Conservation (phyloP, 2,888 invertebrate species). For the Pristionchus entomophagus region DNA sequence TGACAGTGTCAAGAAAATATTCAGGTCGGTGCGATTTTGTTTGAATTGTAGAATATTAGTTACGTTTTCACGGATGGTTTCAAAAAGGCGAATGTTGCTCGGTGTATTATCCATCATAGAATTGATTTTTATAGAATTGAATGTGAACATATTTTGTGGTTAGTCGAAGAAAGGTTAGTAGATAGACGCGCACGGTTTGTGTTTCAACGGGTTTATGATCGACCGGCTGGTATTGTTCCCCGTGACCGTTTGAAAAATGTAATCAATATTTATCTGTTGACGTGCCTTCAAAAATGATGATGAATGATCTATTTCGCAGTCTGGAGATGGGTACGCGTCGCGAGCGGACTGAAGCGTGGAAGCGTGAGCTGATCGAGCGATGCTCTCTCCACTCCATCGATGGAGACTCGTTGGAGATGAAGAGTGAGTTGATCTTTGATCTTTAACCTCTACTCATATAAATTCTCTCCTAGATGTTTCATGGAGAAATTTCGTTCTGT, state of each 20-base stretch:
- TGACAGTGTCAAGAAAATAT: conserved; percentile 71
- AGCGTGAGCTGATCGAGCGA: conserved; percentile 62
- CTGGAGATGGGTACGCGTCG: conserved; percentile 69
- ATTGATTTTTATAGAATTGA: background rate
- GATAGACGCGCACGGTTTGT: background rate
- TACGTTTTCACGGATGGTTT: too few relatives aligned
- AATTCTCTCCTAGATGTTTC: too few relatives aligned
- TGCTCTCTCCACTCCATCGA: conserved; percentile 65
- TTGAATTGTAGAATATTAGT: too few relatives aligned
- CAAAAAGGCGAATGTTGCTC: too few relatives aligned
- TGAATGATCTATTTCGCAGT: too few relatives aligned
- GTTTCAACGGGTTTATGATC: background rate
- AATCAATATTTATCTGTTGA: too few relatives aligned
- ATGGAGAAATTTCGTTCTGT: too few relatives aligned
- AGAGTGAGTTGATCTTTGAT: conserved; percentile 62
- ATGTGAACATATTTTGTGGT: background rate
- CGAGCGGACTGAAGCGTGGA: conserved; percentile 71
- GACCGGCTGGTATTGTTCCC: background rate
- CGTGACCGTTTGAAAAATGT: too few relatives aligned
- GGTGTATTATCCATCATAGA: too few relatives aligned
- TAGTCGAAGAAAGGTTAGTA: background rate
- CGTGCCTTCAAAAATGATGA: too few relatives aligned
- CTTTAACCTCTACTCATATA: too few relatives aligned
- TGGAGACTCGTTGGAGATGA: conserved; percentile 64
- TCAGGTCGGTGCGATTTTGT: conserved; percentile 53